A percentile compares a stretch with the other conserved stretches of the same genome.
Evolutionary conservation across 2,888 invertebrate genomes (phyloP).

Genomic region (Theodoxus fluviatilis): DNA sequence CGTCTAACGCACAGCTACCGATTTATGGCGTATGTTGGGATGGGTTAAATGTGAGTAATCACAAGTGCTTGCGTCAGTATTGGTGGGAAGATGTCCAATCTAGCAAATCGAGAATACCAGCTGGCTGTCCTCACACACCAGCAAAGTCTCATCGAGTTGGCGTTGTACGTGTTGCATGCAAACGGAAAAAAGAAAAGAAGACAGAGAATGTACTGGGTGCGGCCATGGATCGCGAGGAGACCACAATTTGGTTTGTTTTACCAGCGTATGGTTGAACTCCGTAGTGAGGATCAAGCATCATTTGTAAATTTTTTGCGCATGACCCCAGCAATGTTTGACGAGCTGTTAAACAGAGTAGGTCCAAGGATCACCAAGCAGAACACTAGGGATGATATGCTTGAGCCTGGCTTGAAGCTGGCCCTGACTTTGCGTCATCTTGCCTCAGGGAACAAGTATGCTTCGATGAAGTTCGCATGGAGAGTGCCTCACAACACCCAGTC

Average conservation of each 20-base stretch:
- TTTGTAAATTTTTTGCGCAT: conserved; percentile 40
- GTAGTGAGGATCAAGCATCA: conserved; percentile 34
- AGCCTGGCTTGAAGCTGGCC: conserved; percentile 31
- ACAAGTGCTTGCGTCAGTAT: too few relatives aligned
- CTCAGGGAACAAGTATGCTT: conserved; percentile 34
- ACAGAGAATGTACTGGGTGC: conserved; percentile 32
- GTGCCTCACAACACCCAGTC: conserved; percentile 37
- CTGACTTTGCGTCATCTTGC: conserved; percentile 35
- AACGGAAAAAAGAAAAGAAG: too few relatives aligned
- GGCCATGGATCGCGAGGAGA: conserved; percentile 36
- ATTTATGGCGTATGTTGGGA: too few relatives aligned
- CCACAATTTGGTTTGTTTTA: conserved; percentile 33
- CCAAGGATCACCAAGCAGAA: conserved; percentile 32
- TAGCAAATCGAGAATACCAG: too few relatives aligned
- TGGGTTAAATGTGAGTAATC: too few relatives aligned
- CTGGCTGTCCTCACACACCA: too few relatives aligned
- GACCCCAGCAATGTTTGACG: conserved; percentile 39
- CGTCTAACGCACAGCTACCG: too few relatives aligned
- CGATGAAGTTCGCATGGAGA: conserved; percentile 35
- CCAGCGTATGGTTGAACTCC: conserved; percentile 35
- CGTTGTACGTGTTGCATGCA: too few relatives aligned
- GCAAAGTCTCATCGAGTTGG: too few relatives aligned
- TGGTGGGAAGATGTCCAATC: too few relatives aligned
- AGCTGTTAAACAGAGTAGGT: too few relatives aligned
- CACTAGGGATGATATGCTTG: conserved; percentile 27